These are phyloP conservation scores for Ifrita kowaldi DNA, from an alignment of 2,113 vertebrate species.

Conservation along the genomic window DNA sequence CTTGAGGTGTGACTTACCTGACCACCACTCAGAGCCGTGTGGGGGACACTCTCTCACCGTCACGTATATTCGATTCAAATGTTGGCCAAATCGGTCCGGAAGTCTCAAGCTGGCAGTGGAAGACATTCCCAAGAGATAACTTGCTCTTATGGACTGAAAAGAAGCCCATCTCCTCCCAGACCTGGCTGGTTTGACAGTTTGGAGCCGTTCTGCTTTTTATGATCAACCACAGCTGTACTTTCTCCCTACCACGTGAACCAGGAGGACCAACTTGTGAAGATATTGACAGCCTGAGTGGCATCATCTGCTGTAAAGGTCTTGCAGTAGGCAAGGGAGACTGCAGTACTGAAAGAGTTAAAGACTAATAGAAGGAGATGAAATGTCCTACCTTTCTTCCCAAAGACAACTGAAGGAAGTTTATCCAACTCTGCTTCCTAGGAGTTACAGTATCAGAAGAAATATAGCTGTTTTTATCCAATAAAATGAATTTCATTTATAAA, in stretches of 20 bases:
- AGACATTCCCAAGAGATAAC: background rate
- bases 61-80: background rate
- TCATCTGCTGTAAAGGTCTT: background rate
- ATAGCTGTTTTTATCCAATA: background rate
- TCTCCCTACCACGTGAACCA: background rate
- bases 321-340: background rate
- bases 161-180: background rate
- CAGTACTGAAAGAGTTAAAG: background rate
- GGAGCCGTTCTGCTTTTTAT: background rate
- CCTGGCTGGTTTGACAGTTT: background rate
- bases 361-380: background rate
- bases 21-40: accelerated
- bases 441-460: background rate
- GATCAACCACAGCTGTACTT: background rate
- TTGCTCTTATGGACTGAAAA: background rate
- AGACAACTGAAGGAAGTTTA: background rate
- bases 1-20: background rate
- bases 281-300: background rate
- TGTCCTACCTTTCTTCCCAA: background rate
- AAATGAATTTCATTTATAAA: constrained; percentile 16
- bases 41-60: too few species aligned
- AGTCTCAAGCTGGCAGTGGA: background rate
- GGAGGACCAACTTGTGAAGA: background rate
- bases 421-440: background rate
- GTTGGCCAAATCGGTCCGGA: background rate